A percentile compares a stretch with the other conserved stretches of the same genome.
phyloP scores from a whole-genome alignment of 1,140 invertebrate species.

The Acromyrmex heyeri region DNA sequence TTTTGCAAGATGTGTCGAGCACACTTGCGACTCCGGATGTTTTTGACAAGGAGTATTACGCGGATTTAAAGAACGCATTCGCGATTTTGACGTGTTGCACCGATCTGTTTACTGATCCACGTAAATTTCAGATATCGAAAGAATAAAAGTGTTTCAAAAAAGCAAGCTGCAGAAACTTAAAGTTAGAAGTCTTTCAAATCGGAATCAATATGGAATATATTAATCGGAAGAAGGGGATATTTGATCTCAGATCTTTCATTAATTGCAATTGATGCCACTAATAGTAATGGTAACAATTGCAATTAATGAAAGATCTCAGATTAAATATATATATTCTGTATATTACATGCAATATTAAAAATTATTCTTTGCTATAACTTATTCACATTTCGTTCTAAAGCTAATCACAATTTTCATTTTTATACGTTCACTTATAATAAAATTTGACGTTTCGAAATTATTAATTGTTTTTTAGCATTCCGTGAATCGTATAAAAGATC shows the following conservation, averaged over 20 bases:
- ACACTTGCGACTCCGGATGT: constrained; percentile 14
- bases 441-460: background rate
- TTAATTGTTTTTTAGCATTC: background rate
- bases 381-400: background rate
- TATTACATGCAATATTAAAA: background rate
- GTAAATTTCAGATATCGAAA: background rate
- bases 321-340: background rate
- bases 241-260: background rate
- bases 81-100: background rate
- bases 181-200: background rate
- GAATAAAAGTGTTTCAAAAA: background rate
- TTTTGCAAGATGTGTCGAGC: constrained; percentile 51
- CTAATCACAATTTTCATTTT: background rate
- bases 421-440: background rate
- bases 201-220: background rate
- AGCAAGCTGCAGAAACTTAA: background rate
- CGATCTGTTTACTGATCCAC: background rate
- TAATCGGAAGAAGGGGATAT: background rate
- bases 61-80: constrained; percentile 26
- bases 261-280: background rate
- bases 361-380: background rate
- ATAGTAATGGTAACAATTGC: background rate
- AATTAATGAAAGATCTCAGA: background rate
- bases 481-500: background rate
- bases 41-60: constrained; percentile 29